These are phyloP conservation scores for Xanthia icteritia DNA, from an alignment of 2,888 invertebrate species.

Conservation along the genomic window DNA sequence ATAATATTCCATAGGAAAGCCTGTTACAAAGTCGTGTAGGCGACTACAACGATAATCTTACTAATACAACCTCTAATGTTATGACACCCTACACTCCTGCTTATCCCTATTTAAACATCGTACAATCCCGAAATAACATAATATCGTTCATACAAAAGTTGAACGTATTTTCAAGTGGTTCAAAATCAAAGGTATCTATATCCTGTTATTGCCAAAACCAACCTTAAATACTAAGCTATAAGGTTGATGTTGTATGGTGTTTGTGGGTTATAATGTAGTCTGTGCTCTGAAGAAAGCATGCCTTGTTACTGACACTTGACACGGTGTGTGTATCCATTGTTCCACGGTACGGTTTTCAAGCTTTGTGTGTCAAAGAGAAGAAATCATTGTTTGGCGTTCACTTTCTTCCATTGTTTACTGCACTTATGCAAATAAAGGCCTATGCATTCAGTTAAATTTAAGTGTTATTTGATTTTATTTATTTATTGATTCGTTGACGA, in stretches of 20 bases:
- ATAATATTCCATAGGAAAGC: conserved; percentile 30
- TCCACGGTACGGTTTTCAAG: conserved; percentile 50
- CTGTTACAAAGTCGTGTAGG: conserved; percentile 30
- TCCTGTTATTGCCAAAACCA: conserved; percentile 42
- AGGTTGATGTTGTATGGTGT: conserved; percentile 52
- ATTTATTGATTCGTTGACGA: conserved; percentile 22
- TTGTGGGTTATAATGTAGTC: conserved; percentile 75
- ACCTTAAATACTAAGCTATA: conserved; percentile 28
- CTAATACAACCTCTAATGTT: conserved; percentile 37
- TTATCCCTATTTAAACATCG: conserved; percentile 50
- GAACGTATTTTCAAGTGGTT: conserved; percentile 72
- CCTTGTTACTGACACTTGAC: conserved; percentile 88
- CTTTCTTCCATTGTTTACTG: conserved; percentile 35
- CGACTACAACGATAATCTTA: conserved; percentile 17
- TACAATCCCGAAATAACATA: conserved; percentile 62
- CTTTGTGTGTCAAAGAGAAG: conserved; percentile 20
- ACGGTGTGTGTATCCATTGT: conserved; percentile 80
- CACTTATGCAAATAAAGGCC: conserved; percentile 29
- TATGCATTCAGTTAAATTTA: neutral
- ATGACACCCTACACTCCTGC: conserved; percentile 53
- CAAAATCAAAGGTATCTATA: conserved; percentile 66
- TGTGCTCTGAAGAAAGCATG: conserved; percentile 83
- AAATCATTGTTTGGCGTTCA: conserved; percentile 32
- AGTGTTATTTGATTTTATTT: conserved; percentile 28
- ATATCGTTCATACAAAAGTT: conserved; percentile 67